A percentile compares a stretch with the other conserved stretches of the same genome.
phyloP scores from a whole-genome alignment of 2,113 vertebrate species.

The Podilymbus podiceps region DNA sequence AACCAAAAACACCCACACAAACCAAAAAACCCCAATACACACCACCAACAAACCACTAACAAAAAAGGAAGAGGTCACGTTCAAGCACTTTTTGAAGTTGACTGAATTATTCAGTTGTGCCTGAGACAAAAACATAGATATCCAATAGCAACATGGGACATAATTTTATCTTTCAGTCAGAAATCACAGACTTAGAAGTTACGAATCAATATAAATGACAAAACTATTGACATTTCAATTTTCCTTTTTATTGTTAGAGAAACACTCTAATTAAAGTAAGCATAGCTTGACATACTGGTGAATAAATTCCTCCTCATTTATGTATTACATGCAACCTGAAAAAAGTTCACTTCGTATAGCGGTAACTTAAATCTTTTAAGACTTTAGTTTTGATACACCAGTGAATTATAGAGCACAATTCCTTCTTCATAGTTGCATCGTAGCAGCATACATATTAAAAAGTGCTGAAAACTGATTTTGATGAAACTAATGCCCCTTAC shows the following conservation, averaged over 20 bases:
- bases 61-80: background rate
- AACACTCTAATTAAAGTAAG: background rate
- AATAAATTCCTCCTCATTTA: background rate
- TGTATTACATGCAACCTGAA: background rate
- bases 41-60: background rate
- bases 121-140: background rate
- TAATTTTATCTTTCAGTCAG: background rate
- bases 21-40: too few relatives aligned
- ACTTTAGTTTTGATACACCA: background rate
- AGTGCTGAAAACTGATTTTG: background rate
- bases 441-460: background rate
- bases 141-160: background rate
- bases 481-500: background rate
- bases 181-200: background rate
- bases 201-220: background rate
- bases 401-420: background rate
- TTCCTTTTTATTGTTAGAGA: background rate
- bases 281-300: background rate
- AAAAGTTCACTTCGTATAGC: background rate
- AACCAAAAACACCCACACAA: too few relatives aligned
- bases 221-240: background rate
- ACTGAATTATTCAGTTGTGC: background rate
- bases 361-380: background rate
- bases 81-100: background rate
- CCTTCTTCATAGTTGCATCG: background rate